These are phyloP conservation scores for Oscheius sp. DNA, from an alignment of 2,888 invertebrate species.

Conservation along the genomic window DNA sequence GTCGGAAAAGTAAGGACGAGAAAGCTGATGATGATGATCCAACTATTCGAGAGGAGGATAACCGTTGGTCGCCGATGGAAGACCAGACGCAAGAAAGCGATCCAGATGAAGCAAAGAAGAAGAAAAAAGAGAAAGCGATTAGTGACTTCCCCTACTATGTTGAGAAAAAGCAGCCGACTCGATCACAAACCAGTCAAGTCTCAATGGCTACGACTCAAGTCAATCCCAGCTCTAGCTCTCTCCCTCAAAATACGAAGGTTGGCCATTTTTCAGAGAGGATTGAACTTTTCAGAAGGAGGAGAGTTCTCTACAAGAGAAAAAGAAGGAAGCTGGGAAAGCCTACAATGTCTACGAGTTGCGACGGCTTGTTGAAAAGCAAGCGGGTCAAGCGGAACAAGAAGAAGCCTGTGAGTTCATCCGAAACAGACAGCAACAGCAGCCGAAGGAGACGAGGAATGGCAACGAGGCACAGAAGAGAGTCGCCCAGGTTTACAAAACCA, in stretches of 20 bases:
- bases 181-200: neutral
- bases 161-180: neutral
- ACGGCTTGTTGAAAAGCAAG: neutral
- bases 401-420: constrained; percentile 13
- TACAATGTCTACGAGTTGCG: constrained; percentile 21
- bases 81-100: neutral
- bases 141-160: neutral
- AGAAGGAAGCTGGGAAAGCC: too few relatives aligned
- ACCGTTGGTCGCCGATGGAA: too few relatives aligned
- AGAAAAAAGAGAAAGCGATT: neutral
- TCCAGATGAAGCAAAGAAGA: neutral
- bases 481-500: neutral
- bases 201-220: neutral
- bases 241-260: neutral
- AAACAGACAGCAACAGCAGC: neutral
- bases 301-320: neutral
- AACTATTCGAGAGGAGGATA: too few relatives aligned
- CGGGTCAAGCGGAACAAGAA: neutral
- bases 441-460: neutral
- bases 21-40: too few relatives aligned
- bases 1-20: too few relatives aligned
- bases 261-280: neutral
- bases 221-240: too few relatives aligned
- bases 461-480: neutral
- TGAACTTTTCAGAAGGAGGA: too few relatives aligned